Percentiles rank a stretch among this genome's conserved stretches.
phyloP scores from a whole-genome alignment of 2,888 invertebrate genomes.

The Folsomia candida region DNA sequence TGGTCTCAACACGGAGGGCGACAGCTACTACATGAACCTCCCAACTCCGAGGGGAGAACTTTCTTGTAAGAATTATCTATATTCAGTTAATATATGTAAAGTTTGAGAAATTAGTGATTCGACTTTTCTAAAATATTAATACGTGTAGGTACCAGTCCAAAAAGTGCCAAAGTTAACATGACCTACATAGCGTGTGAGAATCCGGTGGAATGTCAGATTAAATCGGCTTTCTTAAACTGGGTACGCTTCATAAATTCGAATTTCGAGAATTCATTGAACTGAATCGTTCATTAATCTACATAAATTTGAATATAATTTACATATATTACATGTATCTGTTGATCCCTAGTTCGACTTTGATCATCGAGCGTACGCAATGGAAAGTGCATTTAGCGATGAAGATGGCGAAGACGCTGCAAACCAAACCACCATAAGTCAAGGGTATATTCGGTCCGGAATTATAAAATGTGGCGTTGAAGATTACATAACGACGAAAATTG shows the following conservation, averaged over 20 bases:
- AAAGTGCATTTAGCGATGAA: constrained; percentile 39
- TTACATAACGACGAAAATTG: constrained; percentile 35
- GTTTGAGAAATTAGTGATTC: too few relatives aligned
- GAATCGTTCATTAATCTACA: neutral
- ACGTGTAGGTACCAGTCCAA: constrained; percentile 35
- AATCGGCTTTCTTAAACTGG: constrained; percentile 33
- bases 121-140: too few relatives aligned
- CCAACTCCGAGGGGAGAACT: constrained; percentile 41
- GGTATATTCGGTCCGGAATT: constrained; percentile 36
- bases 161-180: constrained; percentile 36
- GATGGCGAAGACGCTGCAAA: constrained; percentile 32
- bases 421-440: constrained; percentile 36
- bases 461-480: constrained; percentile 39
- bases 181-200: constrained; percentile 41
- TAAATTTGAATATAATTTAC: neutral
- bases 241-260: constrained; percentile 10
- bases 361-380: constrained; percentile 29
- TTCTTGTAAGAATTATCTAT: too few relatives aligned
- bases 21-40: constrained; percentile 36
- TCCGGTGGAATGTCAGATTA: constrained; percentile 42
- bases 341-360: constrained; percentile 33
- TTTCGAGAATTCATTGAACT: neutral
- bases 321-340: too few relatives aligned
- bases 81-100: too few relatives aligned
- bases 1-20: constrained; percentile 37